phyloP scores from a whole-genome alignment of 1,140 invertebrate genomes.

The Drosophila pseudoobscura region DNA sequence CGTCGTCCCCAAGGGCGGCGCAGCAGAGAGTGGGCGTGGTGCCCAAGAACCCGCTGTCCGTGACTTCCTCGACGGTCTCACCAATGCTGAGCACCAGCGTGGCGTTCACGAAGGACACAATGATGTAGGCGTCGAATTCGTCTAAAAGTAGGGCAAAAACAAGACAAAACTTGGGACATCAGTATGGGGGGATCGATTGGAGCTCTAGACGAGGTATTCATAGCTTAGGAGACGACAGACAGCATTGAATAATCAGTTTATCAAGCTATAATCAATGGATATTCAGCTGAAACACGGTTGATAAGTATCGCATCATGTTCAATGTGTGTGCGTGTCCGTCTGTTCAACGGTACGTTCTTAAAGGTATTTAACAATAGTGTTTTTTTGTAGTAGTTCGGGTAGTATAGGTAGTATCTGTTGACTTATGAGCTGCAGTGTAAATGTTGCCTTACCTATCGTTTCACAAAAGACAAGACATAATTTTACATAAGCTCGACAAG shows the following conservation, averaged over 20 bases:
- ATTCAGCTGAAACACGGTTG: constrained; percentile 83
- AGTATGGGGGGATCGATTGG: constrained; percentile 1
- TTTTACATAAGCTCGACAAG: constrained; percentile 52
- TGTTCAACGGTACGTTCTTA: constrained; percentile 23
- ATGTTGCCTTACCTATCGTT: constrained; percentile 83
- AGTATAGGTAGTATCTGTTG: constrained; percentile 70
- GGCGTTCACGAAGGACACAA: constrained; percentile 99
- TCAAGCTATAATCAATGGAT: constrained; percentile 79
- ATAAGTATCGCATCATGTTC: constrained; percentile 81
- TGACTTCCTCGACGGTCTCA: constrained; percentile 99
- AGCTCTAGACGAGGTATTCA: constrained; percentile 1
- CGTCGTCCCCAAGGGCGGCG: constrained; percentile 98
- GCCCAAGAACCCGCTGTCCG: constrained; percentile 99
- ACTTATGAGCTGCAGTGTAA: constrained; percentile 65
- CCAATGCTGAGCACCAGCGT: constrained; percentile 99
- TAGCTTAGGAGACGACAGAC: constrained; percentile 2
- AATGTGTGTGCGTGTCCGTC: constrained; percentile 41
- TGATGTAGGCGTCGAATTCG: constrained; percentile 98
- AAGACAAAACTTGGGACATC: constrained; percentile 19
- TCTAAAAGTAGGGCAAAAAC: constrained; percentile 60
- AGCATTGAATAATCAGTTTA: constrained; percentile 80
- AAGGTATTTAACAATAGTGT: constrained; percentile 12
- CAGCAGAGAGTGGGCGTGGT: constrained; percentile 99
- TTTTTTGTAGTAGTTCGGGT: constrained; percentile 13
- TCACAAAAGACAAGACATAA: constrained; percentile 75